Evolutionary conservation across 92 coral and sea anemone species (phyloP), one percentile per base, ranked within the genome.

Genomic region (Palythoa grandiflora): DNA sequence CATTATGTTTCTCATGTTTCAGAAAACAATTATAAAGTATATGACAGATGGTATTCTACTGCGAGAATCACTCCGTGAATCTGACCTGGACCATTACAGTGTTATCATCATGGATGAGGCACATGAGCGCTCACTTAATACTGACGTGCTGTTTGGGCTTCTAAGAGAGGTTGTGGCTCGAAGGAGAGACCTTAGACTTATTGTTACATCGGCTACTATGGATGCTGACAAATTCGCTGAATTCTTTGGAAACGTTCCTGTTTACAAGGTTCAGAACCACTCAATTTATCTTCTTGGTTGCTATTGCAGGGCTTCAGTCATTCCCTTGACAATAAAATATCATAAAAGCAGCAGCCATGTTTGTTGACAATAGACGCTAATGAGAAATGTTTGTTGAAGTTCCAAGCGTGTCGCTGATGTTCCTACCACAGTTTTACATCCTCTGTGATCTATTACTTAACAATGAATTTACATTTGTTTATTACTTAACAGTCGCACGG

Each of bases 41-140:
- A 97, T 97, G 99, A 97, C 99, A 17, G 99, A 97, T 88, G 99
- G 99, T 85, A 97, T 97, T 75, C 92, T 97, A n/a, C 87, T 97
- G 73, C 93, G 99, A 37, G 99, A 97, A 90, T 95, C 98, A 6
- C 95, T 97, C 11, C 92, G 98, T 39, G 99, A 97, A 75, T 91
- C 98, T 19, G 99, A 97, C 74, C 92, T 97, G 52, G 99, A 97
- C 75, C 98, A 96, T 75, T 97, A 97, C 89, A 97, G 99, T 68
- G 99, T 96, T 10, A 16, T 97, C 68, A 97, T 97, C 60, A 97
- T 97, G 99, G 99, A 97, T 59, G 99, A 97, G 88, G 99, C 99
- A 35, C 99, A 97, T 63, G 99, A 97, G 81, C 83, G 99, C 28
- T 97, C 99, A n/a, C 96, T 97, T 9, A 97, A 95, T 86, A 97